These are phyloP conservation scores for Papilio demoleus DNA, from an alignment of 2,888 invertebrate genomes.

Conservation along the genomic window DNA sequence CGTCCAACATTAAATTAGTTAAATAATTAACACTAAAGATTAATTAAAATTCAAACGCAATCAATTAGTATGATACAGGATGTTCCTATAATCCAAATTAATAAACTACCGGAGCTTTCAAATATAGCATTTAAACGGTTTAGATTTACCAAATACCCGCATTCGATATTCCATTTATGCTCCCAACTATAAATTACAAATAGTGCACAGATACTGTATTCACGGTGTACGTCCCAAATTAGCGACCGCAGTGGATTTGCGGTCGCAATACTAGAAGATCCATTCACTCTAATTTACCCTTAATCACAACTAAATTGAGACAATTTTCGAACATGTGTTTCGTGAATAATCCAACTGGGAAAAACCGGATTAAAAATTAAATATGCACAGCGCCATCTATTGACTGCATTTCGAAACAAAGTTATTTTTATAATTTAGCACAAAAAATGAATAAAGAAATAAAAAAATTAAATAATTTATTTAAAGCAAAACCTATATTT, in stretches of 20 bases:
- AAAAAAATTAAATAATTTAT: too few species aligned
- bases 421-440: too few species aligned
- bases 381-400: too few species aligned
- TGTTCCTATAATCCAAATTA: conserved; percentile 27
- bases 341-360: too few species aligned
- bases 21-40: neutral
- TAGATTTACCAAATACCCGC: conserved; percentile 24
- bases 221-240: conserved; percentile 40
- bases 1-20: too few species aligned
- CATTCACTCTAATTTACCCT: conserved; percentile 17
- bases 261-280: conserved; percentile 25
- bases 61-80: conserved; percentile 2
- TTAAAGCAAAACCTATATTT: too few species aligned
- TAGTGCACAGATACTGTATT: conserved; percentile 46
- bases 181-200: conserved; percentile 50
- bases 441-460: too few species aligned
- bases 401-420: too few species aligned
- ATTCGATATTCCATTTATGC: conserved; percentile 42
- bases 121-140: neutral
- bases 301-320: conserved; percentile 31
- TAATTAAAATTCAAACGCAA: conserved; percentile 8
- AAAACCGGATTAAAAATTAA: too few species aligned
- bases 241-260: conserved; percentile 37
- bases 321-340: conserved; percentile 2
- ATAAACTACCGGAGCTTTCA: conserved; percentile 3